Percentiles rank a stretch among this genome's conserved stretches.
These are phyloP conservation scores for Xenopus tropicalis DNA, from an alignment of 2,113 vertebrate species.

Conservation along the genomic window UCB_Xtro_10.0 CM004449.2:95733501-95734000, in stretches of 20 bases:
- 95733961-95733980: too few relatives aligned
- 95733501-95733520: too few relatives aligned
- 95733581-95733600: not conserved
- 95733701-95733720: constrained; percentile 41
- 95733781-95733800: not conserved
- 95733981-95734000: too few relatives aligned
- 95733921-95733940: too few relatives aligned
- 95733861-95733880: not conserved
- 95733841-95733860: not conserved
- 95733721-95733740: constrained; percentile 34
- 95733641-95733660: constrained; percentile 31
- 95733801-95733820: not conserved
- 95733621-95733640: constrained; percentile 22
- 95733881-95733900: too few relatives aligned
- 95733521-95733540: too few relatives aligned
- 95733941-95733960: too few relatives aligned
- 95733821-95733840: not conserved
- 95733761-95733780: not conserved
- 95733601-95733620: not conserved
- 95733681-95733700: constrained; percentile 30
- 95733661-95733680: constrained; percentile 21
- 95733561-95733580: constrained; percentile 4
- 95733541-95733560: too few relatives aligned
- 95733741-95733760: constrained; percentile 30
- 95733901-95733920: too few relatives aligned